Evolutionary conservation across 2,888 invertebrate species (phyloP).

Genomic region (Invenusta paracnida): DNA sequence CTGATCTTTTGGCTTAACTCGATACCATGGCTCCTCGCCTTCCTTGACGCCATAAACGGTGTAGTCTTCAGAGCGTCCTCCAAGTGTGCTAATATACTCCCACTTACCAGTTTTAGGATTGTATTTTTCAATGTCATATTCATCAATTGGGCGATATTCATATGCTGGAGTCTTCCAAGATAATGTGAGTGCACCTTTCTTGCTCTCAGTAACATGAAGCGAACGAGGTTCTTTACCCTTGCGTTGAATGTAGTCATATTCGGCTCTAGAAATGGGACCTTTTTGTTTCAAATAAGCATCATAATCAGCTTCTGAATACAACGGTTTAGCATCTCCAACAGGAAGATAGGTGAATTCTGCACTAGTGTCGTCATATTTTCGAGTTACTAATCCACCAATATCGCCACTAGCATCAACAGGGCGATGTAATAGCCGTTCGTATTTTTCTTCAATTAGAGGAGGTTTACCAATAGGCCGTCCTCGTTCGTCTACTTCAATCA

Average conservation of each 20-base stretch:
- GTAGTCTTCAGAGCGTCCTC: not conserved
- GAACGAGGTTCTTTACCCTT: not conserved
- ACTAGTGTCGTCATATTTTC: slow-evolving; percentile 17
- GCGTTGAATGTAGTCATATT: not conserved
- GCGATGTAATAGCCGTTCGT: not conserved
- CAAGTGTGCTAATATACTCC: slow-evolving; percentile 3
- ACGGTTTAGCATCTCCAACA: not conserved
- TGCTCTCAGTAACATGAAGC: not conserved
- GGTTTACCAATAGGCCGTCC: not conserved
- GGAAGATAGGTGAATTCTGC: not conserved
- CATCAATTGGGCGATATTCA: slow-evolving; percentile 3
- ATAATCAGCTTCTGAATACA: slow-evolving; percentile 2
- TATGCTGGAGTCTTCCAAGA: not conserved
- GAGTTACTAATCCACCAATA: not conserved
- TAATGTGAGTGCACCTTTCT: not conserved
- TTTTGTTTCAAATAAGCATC: not conserved
- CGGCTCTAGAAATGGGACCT: not conserved
- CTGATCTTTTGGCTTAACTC: slow-evolving; percentile 38
- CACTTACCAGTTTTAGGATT: slow-evolving; percentile 32
- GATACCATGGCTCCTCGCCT: not conserved
- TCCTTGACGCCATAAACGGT: slow-evolving; percentile 12
- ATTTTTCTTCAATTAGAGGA: not conserved
- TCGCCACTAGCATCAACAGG: not conserved
- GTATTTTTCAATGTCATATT: slow-evolving; percentile 31
- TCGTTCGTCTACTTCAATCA: slow-evolving; percentile 1